phyloP scores from a whole-genome alignment of 2,797 vertebrate genomes.

The Halcyon badia region DNA sequence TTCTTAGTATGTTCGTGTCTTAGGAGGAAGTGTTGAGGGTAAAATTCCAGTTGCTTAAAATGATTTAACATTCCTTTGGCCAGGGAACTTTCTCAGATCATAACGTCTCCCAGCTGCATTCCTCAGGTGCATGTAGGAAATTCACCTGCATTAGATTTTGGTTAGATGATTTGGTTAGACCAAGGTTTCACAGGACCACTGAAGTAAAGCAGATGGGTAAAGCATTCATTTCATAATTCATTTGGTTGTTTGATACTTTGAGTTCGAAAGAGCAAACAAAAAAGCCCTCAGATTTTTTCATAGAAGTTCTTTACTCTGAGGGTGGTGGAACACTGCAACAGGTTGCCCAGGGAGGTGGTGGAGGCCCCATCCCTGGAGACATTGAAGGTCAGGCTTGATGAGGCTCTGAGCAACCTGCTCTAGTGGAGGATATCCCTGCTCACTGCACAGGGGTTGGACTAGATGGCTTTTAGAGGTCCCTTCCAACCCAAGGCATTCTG shows the following conservation, averaged over 20 bases:
- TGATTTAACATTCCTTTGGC: neutral
- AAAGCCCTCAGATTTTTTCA: rapidly evolving
- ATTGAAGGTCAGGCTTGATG: no score
- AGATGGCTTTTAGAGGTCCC: no score
- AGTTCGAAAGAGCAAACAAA: neutral
- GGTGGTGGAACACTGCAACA: no score
- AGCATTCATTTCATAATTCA: slow-evolving; percentile 20
- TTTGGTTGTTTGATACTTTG: neutral
- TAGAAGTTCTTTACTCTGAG: neutral
- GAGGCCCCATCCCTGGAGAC: no score
- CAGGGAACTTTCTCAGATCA: neutral
- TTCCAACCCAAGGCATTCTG: no score
- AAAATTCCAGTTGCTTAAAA: neutral
- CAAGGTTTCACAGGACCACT: slow-evolving; percentile 93
- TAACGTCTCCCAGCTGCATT: neutral
- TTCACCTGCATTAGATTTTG: neutral
- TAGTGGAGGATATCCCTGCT: no score
- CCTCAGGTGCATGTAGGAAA: neutral
- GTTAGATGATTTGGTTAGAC: neutral
- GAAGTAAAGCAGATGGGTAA: slow-evolving; percentile 99
- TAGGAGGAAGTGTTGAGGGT: neutral
- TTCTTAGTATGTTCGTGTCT: neutral
- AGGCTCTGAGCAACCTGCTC: no score
- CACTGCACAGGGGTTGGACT: no score
- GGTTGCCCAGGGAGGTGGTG: no score